A percentile compares a stretch with the other conserved stretches of the same genome.
Evolutionary conservation across 1,140 invertebrate genomes (phyloP).

Genomic region (Papilio xuthus): DNA sequence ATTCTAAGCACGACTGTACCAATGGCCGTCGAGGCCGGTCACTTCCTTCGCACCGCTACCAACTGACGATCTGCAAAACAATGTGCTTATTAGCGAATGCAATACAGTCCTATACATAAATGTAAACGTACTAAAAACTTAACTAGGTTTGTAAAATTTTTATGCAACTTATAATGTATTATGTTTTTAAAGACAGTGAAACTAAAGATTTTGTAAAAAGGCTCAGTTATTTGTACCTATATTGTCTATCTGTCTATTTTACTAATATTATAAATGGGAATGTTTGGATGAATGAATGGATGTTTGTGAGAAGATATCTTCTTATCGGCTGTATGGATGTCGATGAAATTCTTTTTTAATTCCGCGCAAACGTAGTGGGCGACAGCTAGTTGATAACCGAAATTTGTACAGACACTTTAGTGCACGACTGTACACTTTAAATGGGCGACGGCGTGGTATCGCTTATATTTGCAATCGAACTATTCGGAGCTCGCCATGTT

Average conservation of each 20-base stretch:
- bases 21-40: slow-evolving; percentile 67
- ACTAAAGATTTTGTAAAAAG: too few species aligned
- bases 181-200: neutral
- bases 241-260: too few species aligned
- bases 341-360: too few species aligned
- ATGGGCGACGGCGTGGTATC: slow-evolving; percentile 27
- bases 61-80: slow-evolving; percentile 45
- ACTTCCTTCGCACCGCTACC: slow-evolving; percentile 56
- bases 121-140: neutral
- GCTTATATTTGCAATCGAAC: slow-evolving; percentile 50
- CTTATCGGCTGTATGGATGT: too few species aligned
- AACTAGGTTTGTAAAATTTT: neutral
- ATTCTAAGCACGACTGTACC: slow-evolving; percentile 65
- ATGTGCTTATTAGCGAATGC: slow-evolving; percentile 42
- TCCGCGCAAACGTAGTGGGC: too few species aligned
- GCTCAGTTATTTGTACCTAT: neutral
- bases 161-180: neutral
- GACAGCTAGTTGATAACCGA: neutral
- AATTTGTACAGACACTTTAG: neutral
- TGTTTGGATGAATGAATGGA: too few species aligned
- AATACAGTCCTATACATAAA: slow-evolving; percentile 20
- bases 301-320: too few species aligned
- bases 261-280: too few species aligned
- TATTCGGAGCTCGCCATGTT: slow-evolving; percentile 43
- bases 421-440: neutral